Base-by-base conservation (phyloP, 2,888 invertebrate species). In the Dermolepida albohirtum region DNA sequence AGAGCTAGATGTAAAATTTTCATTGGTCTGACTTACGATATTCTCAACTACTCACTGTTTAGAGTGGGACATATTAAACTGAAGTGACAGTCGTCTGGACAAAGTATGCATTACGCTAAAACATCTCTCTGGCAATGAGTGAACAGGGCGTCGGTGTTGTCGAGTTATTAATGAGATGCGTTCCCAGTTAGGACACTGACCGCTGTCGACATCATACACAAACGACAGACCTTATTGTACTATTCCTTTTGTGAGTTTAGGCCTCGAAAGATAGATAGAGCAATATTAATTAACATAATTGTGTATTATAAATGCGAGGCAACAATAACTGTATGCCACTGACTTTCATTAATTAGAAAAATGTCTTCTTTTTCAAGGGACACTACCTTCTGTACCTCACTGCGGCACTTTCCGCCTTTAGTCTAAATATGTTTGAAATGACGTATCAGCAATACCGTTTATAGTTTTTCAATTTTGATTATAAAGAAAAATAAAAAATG, bases 141-240 rank as follows among this genome's bases (percentile, higher is more conserved):
- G 40, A 50, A 41, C 51, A 10, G 59, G 59, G 55, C 68, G 59
- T 66, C 68, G 68, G 65, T 34, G 59, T 66, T 70, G 71, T 39
- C 67, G 68, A 67, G 71, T 73, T 73, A 74, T 74, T 74, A 74
- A 74, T 74, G 74, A 73, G 70, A 70, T 68, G 72, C 73, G 73
- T 71, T 71, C 69, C 70, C 67, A 66, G 64, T 59, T 70, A 70
- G 73, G 74, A 74, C 74, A 71, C 67, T 74, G 73, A 74, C 74
- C 74, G 74, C 67, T 72, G 63, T 59, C 70, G 52, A 71, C 64
- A 52, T 51, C 29, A 51, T 17, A 63, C 70, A 50, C 55, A 64
- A 54, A 66, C 49, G 66, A 66, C 59, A 62, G 29, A 34, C 47
- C 47, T 10, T 40, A 47, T 62, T 29, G 47, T 27, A 29, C 12